Base-by-base conservation (phyloP, 2,888 invertebrate species). In the Ceriagrion tenellum region DNA sequence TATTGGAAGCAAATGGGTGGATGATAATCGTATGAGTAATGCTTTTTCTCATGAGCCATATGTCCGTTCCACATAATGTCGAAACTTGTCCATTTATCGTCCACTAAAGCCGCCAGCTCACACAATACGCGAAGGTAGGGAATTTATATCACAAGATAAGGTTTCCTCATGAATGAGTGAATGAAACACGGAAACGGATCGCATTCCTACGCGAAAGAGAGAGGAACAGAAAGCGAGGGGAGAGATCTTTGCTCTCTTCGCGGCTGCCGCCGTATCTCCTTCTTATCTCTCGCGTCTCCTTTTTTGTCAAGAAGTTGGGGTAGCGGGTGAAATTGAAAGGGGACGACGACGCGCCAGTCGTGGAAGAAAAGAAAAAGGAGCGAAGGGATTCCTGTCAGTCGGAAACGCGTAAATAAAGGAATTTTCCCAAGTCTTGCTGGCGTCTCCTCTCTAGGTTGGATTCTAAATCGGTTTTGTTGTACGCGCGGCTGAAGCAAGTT, bases 341-440 rank as follows among this genome's bases (percentile, higher is more conserved):
- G 20, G 59, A n/a, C n/a, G 59, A 59, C 10, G 20, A 20, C 16
- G 69, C n/a, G n/a, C n/a, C 69, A 18, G n/a, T 26, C n/a, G 69
- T 20, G n/a, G n/a, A n/a, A 69, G 10, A 26, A 69, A 69, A 81
- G 35, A 81, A 81, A 81, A n/a, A 69, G n/a, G 35, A 35, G 81
- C 2, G 81, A 69, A n/a, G 74, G 81, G n/a, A 81, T 81, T 81
- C 81, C 81, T 81, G 81, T 81, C 81, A 81, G 26, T 81, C 35
- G 81, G 81, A 81, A 81, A 81, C 35, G 81, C 81, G 81, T 81
- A 81, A 81, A 81, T 81, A 81, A 81, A 35, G 81, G 81, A 35
- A 81, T 81, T 81, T 81, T 20, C 35, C 81, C 81, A n/a, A 35
- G 35, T 81, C 81, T 18, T n/a, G 35, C 81, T 26, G 81, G 16